Evolutionary conservation across 2,888 invertebrate species (phyloP), one percentile per base, ranked within the genome.

Genomic region (Ellobium chinense): DNA sequence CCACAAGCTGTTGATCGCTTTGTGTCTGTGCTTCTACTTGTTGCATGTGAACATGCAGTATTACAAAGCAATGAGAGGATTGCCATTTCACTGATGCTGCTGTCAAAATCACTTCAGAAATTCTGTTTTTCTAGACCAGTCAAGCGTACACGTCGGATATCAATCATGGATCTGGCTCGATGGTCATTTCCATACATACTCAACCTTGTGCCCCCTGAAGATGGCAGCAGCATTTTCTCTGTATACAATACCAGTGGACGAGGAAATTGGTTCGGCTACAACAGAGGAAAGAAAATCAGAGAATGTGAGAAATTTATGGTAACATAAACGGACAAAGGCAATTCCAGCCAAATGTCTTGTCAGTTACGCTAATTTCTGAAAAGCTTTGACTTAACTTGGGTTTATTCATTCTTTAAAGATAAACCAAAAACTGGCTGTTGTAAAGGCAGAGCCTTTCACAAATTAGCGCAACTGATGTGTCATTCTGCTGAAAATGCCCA

Each of bases 191-290:
- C n/a, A 7, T 58, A 56, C 2, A 72, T 3, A 24, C 72, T 72
- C 1, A 72, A 12, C 27, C 58, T 56, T 18, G 58, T 34, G 0
- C 72, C 72, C 14, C 3, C 18, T 24, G 9, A 2, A 1, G 36
- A 3, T 7, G 2, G 37, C 31, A 18, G 34, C 70, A 34, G 24
- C 9, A 21, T 0, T 37, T 72, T 72, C 72, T 72, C 72, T 27
- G 72, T 72, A 34, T 72, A 72, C 58, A 76, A 54, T 39, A 76
- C 66, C 21, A 76, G 34, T 14, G 76, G 76, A 0, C 21, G 3
- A 9, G 76, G 76, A 4, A 36, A 24, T 36, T 76, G 76, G 2
- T 14, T 34, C 0, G 54, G 34, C 76, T 76, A 34, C 29, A 24
- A 36, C 7, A 63, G n/a, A n/a, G 21, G 27, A 12, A 34, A 27